phyloP scores from a whole-genome alignment of 2,113 vertebrate genomes.

The Triplophysa dalaica region DNA sequence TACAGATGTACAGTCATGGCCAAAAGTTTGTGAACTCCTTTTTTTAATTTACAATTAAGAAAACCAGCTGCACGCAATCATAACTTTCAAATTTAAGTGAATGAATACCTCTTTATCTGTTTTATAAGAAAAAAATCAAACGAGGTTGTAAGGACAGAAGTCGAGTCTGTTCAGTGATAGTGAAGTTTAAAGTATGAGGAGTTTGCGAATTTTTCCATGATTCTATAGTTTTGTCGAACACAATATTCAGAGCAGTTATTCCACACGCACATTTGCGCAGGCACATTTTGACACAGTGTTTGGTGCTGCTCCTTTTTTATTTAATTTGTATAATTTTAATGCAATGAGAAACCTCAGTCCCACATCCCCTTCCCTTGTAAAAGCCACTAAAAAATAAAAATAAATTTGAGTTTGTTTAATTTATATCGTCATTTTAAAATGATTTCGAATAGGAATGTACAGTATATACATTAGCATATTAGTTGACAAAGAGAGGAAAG shows the following conservation, averaged over 20 bases:
- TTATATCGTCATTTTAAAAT: constrained; percentile 75
- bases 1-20: background rate
- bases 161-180: background rate
- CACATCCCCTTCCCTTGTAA: constrained; percentile 70
- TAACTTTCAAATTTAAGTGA: constrained; percentile 5
- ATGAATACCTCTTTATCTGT: background rate
- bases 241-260: constrained; percentile 24
- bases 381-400: constrained; percentile 72
- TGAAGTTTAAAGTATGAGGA: background rate
- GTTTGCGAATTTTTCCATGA: constrained; percentile 14
- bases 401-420: constrained; percentile 69
- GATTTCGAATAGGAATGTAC: constrained; percentile 75
- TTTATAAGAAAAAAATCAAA: background rate
- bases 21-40: background rate
- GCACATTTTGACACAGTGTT: constrained; percentile 63
- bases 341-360: constrained; percentile 79
- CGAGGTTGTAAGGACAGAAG: no score
- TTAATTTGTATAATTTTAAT: constrained; percentile 31
- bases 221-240: constrained; percentile 7
- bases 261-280: constrained; percentile 36
- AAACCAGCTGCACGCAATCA: background rate
- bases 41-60: background rate
- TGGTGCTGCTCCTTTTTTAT: constrained; percentile 69
- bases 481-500: constrained; percentile 45
- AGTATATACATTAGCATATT: constrained; percentile 70